Percentiles rank a stretch among this genome's conserved stretches.
Conservation (phyloP, 2,888 invertebrate species). For the Pachymerium ferrugineum region DNA sequence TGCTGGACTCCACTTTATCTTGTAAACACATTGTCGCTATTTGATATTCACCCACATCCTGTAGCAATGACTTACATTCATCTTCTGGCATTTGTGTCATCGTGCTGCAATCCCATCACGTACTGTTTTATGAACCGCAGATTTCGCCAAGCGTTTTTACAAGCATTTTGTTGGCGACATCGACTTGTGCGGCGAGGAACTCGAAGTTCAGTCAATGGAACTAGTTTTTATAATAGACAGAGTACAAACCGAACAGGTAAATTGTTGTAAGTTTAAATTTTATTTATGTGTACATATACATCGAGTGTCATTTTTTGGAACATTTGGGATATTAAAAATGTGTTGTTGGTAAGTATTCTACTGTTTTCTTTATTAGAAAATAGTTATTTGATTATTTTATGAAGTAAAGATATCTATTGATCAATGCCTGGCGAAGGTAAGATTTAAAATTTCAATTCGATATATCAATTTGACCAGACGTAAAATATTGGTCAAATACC, state of each 20-base stretch:
- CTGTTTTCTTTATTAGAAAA: too few relatives aligned
- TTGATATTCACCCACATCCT: constrained; percentile 51
- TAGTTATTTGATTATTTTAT: too few relatives aligned
- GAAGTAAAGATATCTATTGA: too few relatives aligned
- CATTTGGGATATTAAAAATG: too few relatives aligned
- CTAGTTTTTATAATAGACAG: constrained; percentile 31
- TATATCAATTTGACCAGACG: too few relatives aligned
- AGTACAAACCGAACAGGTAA: constrained; percentile 32
- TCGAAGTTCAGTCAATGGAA: constrained; percentile 15
- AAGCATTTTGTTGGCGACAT: constrained; percentile 54
- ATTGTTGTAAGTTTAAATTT: not conserved
- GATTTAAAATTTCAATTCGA: too few relatives aligned
- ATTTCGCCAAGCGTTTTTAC: constrained; percentile 59
- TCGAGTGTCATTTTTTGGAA: too few relatives aligned
- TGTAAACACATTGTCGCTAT: constrained; percentile 56
- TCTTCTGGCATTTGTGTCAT: constrained; percentile 57
- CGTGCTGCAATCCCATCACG: constrained; percentile 64
- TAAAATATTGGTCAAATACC: too few relatives aligned
- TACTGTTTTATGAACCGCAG: constrained; percentile 65
- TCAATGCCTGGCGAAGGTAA: too few relatives aligned
- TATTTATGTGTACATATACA: not conserved
- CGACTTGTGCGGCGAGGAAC: not conserved
- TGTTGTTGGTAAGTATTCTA: too few relatives aligned
- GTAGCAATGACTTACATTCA: constrained; percentile 55
- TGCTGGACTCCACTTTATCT: constrained; percentile 64